Evolutionary conservation across 1,140 invertebrate genomes (phyloP), one percentile per base, ranked within the genome.

Genomic region (Drosophila repleta): DNA sequence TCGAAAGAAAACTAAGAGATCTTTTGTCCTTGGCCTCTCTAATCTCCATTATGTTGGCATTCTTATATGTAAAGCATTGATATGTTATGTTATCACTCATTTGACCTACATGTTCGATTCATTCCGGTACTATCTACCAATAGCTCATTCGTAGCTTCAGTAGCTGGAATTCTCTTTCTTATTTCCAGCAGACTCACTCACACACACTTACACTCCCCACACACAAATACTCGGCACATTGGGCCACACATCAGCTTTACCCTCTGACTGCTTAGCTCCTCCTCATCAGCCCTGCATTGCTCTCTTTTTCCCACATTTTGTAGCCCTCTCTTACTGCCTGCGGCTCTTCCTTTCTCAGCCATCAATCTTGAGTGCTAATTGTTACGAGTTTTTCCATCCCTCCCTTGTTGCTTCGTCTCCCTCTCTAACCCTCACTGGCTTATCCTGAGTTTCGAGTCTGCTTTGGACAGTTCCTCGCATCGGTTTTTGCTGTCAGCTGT

Each of bases 301-400:
- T 43, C n/a, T 10, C 46, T 29, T 17, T 48, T 29, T 37, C 39
- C 10, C 45, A 29, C 48, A 51, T 45, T 32, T 43, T 49, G 7
- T 13, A 39, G 15, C 41, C 46, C 32, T 39, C 39, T 58, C 10
- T 48, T 55, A 4, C 17, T 24, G 15, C 39, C 32, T n/a, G 5
- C n/a, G 15, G 15, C 45, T 51, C 61, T 51, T 57, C 48, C 45
- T 65, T 56, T 41, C 43, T 17, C 32, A 45, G 57, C 48, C 77
- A 75, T 85, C 74, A 71, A 78, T 82, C 75, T 72, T 68, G 70
- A 78, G 82, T 79, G 83, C 83, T 87, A 87, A 87, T 87, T 88
- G 83, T 76, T 88, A 76, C 71, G 82, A 78, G 49, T 88, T 82
- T 78, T 56, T 43, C 57, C 51, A 48, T 65, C 74, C 64, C 74